phyloP scores from a whole-genome alignment of 2,113 vertebrate species.

The Aix galericulata region DNA sequence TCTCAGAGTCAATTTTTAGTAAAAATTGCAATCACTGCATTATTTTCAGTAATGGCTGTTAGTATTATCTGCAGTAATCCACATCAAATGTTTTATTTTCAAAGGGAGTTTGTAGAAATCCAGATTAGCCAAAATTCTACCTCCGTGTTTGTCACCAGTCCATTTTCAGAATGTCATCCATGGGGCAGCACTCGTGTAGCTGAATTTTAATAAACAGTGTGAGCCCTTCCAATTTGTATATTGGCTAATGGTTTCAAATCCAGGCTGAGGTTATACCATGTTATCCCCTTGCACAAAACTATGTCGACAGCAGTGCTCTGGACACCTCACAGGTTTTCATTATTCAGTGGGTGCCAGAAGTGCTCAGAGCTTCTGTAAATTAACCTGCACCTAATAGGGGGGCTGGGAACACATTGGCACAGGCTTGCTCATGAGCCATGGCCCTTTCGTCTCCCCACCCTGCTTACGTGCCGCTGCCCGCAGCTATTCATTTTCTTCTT shows the following conservation, averaged over 20 bases:
- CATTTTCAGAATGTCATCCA: neutral
- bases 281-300: neutral
- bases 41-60: neutral
- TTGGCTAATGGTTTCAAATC: neutral
- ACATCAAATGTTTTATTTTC: rapidly evolving
- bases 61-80: neutral
- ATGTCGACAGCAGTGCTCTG: neutral
- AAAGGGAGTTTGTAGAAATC: neutral
- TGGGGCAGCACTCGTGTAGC: neutral
- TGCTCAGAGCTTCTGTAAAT: neutral
- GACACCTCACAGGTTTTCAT: neutral
- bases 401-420: neutral
- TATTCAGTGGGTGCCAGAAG: neutral
- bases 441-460: neutral
- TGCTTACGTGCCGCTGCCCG: rapidly evolving
- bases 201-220: conserved; percentile 11
- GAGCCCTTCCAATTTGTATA: neutral
- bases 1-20: neutral
- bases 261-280: neutral
- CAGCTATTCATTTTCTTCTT: neutral
- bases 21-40: neutral
- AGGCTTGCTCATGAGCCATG: neutral
- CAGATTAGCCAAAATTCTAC: neutral
- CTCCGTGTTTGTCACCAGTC: neutral
- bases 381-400: neutral